Evolutionary conservation across 2,113 vertebrate species (phyloP).

Genomic region (Scomber colias): DNA sequence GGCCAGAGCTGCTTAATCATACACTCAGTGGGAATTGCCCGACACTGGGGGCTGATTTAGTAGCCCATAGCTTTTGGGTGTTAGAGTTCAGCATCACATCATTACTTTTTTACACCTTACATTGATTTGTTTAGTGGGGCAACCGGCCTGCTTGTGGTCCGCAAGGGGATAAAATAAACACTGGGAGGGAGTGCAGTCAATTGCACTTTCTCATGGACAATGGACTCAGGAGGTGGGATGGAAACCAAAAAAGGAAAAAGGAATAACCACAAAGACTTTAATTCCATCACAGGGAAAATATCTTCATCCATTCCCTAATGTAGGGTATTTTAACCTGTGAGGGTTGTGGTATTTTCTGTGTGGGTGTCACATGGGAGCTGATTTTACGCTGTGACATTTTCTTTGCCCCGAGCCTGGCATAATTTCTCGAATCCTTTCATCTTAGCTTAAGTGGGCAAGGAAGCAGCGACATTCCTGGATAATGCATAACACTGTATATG

Average conservation of each 20-base stretch:
- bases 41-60: constrained; percentile 71
- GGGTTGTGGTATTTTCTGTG: neutral
- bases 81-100: constrained; percentile 74
- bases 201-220: constrained; percentile 39
- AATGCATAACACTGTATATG: neutral
- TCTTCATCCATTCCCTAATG: neutral
- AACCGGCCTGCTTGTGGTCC: constrained; percentile 68
- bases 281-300: constrained; percentile 4
- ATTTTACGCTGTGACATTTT: constrained; percentile 31
- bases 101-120: constrained; percentile 78
- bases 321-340: constrained; percentile 11
- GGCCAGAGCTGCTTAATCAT: constrained; percentile 71
- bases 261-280: constrained; percentile 9
- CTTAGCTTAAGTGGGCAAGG: neutral
- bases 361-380: neutral
- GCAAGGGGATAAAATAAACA: constrained; percentile 65
- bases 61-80: constrained; percentile 56
- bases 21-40: constrained; percentile 65
- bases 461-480: neutral
- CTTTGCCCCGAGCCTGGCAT: neutral
- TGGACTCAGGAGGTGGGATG: constrained; percentile 1
- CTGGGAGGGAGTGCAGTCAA: constrained; percentile 35
- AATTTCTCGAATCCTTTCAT: constrained; percentile 27
- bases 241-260: neutral
- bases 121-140: constrained; percentile 78